Evolutionary conservation across 2,888 invertebrate species (phyloP).

Genomic region (Trisateles emortualis): DNA sequence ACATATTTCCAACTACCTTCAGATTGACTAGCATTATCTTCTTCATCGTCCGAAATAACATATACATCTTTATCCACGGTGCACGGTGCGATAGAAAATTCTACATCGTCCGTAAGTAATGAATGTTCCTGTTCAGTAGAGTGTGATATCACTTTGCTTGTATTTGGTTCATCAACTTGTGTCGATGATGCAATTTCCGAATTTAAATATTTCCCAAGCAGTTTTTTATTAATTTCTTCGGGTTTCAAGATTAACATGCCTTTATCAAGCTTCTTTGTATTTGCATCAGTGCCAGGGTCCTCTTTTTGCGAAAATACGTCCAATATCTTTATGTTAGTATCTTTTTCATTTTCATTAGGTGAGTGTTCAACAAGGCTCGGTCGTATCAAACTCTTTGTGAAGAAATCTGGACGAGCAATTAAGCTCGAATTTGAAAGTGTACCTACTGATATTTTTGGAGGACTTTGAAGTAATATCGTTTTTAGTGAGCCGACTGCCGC

Average conservation of each 20-base stretch:
- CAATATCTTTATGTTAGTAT: constrained; percentile 63
- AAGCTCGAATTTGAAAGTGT: constrained; percentile 12
- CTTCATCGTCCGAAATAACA: constrained; percentile 60
- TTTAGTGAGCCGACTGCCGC: constrained; percentile 53
- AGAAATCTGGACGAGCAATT: background rate
- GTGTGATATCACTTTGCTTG: background rate
- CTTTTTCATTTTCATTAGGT: constrained; percentile 42
- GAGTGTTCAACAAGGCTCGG: background rate
- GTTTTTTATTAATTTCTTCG: constrained; percentile 77
- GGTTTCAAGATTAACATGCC: constrained; percentile 78
- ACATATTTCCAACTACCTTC: constrained; percentile 49
- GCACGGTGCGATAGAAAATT: constrained; percentile 2
- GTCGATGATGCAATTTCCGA: background rate
- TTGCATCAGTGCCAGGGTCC: constrained; percentile 11
- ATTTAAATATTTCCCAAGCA: constrained; percentile 28
- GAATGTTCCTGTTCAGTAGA: background rate
- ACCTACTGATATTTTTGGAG: constrained; percentile 12
- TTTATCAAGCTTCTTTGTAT: constrained; percentile 46
- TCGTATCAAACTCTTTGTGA: background rate
- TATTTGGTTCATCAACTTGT: background rate
- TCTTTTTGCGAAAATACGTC: constrained; percentile 47
- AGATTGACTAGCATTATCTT: constrained; percentile 10
- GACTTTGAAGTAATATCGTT: constrained; percentile 29
- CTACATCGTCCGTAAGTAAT: background rate
- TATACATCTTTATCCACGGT: constrained; percentile 38